phyloP scores from a whole-genome alignment of 2,113 vertebrate genomes.

The Hippocampus barbouri region DNA sequence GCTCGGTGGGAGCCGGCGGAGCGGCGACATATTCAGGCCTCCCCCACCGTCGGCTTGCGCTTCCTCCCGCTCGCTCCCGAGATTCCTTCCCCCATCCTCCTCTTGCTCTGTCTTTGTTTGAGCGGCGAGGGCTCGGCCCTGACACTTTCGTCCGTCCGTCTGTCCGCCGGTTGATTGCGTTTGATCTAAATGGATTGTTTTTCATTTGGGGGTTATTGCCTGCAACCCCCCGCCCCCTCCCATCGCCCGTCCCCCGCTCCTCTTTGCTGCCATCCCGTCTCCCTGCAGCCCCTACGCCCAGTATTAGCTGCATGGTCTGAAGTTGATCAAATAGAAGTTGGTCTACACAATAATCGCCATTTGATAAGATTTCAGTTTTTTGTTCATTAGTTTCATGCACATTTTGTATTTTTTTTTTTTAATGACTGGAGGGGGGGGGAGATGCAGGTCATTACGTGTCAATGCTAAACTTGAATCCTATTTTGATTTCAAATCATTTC shows the following conservation, averaged over 20 bases:
- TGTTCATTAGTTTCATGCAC: too few relatives aligned
- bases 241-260: not conserved
- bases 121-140: conserved; percentile 42
- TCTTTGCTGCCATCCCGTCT: not conserved
- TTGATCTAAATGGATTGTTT: conserved; percentile 73
- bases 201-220: conserved; percentile 70
- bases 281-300: conserved; percentile 4
- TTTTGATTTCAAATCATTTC: too few relatives aligned
- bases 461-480: too few relatives aligned
- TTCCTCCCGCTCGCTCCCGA: conserved; percentile 41
- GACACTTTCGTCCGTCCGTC: conserved; percentile 59
- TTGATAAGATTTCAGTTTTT: too few relatives aligned
- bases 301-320: conserved; percentile 29
- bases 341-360: too few relatives aligned
- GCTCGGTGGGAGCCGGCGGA: conserved; percentile 76
- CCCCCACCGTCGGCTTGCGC: conserved; percentile 34
- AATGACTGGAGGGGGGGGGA: too few relatives aligned
- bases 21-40: conserved; percentile 71
- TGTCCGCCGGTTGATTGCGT: conserved; percentile 63
- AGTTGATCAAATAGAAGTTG: conserved; percentile 34
- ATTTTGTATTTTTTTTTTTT: too few relatives aligned
- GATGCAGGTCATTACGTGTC: too few relatives aligned
- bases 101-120: conserved; percentile 57
- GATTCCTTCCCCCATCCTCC: conserved; percentile 52
- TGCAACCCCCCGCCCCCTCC: not conserved